These are phyloP conservation scores for Nannoperca obscura DNA, from an alignment of 2,797 vertebrate genomes.

Conservation along the genomic window DNA sequence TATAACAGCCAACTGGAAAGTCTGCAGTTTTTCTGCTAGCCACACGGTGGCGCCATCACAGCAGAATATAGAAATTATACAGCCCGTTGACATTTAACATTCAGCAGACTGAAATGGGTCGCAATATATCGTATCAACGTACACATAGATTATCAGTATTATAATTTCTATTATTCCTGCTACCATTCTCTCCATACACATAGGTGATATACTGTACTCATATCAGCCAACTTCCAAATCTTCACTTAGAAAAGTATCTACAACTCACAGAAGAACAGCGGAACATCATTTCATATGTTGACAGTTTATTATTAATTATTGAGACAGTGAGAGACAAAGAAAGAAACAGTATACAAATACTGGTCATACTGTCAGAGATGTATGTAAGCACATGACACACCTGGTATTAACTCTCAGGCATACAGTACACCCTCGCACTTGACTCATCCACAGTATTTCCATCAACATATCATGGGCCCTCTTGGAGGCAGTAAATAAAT, in stretches of 20 bases:
- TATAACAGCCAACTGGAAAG: background rate
- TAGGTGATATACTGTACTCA: background rate
- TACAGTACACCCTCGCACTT: slow-evolving; percentile 71
- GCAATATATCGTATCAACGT: slow-evolving; percentile 11
- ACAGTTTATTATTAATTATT: slow-evolving; percentile 64
- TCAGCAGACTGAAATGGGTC: slow-evolving; percentile 13
- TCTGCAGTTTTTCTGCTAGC: slow-evolving; percentile 32
- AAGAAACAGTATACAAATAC: slow-evolving; percentile 57
- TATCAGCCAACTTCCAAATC: slow-evolving; percentile 1
- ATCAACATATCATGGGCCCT: slow-evolving; percentile 63
- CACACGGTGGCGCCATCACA: slow-evolving; percentile 59
- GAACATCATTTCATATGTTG: slow-evolving; percentile 27
- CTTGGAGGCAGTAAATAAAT: slow-evolving; percentile 72
- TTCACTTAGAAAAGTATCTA: slow-evolving; percentile 3
- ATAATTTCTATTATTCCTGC: slow-evolving; percentile 9
- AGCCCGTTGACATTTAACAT: slow-evolving; percentile 6
- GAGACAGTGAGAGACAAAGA: slow-evolving; percentile 59
- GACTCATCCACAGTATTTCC: slow-evolving; percentile 67
- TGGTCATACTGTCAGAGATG: slow-evolving; percentile 52
- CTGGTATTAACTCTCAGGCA: slow-evolving; percentile 47
- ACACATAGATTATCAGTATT: slow-evolving; percentile 19
- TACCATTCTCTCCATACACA: slow-evolving; percentile 24
- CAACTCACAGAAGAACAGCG: slow-evolving; percentile 15
- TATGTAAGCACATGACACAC: slow-evolving; percentile 53
- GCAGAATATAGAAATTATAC: slow-evolving; percentile 19